Evolutionary conservation across 2,797 vertebrate species (phyloP), one percentile per base, ranked within the genome.

Genomic region (Coracias cyanogaster): DNA sequence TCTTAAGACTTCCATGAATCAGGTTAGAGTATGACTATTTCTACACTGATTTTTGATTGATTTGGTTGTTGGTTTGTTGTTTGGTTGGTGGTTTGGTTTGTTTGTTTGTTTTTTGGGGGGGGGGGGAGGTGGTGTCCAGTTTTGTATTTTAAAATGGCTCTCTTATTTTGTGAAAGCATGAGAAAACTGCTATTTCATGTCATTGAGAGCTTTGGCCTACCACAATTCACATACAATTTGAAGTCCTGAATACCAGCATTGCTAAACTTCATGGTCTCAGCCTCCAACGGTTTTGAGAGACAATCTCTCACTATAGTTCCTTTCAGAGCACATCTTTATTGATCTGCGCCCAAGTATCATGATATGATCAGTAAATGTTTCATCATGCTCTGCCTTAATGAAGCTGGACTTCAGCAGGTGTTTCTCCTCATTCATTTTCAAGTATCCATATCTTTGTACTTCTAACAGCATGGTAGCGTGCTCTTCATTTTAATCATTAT

Each of bases 71-170:
- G 37, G 1, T 29, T 92, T 85, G 16, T 3, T 51, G 71, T 15
- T 46, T 25, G 1, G 8, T n/a, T n/a, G 11, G 24, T 2, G 4
- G 3, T 3, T 2, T 25, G 4, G 3, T 37, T 57, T 6, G 54
- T 86, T 58, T 25, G 41, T 9, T 9, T 43, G 13, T 15, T 43
- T 43, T 43, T 43, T 43, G 41, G 41, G 41, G 41, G 41, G 41
- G 41, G 41, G 12, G 41, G 41, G 16, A 4, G n/a, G n/a, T n/a
- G n/a, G 14, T 16, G 16, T 16, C 14, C 41, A 12, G 14, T 43
- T 13, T 3, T 43, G 13, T 43, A 14, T 43, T 43, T 43, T 43
- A 43, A 54, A 80, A 16, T 83, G 67, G 14, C 3, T 20, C 3
- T 10, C 77, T 43, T 52, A 26, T 64, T 90, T 74, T 54, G 9